Evolutionary conservation across 2,797 vertebrate genomes (phyloP), one percentile per base, ranked within the genome.

Genomic region (Micropoecilia bifurca): DNA sequence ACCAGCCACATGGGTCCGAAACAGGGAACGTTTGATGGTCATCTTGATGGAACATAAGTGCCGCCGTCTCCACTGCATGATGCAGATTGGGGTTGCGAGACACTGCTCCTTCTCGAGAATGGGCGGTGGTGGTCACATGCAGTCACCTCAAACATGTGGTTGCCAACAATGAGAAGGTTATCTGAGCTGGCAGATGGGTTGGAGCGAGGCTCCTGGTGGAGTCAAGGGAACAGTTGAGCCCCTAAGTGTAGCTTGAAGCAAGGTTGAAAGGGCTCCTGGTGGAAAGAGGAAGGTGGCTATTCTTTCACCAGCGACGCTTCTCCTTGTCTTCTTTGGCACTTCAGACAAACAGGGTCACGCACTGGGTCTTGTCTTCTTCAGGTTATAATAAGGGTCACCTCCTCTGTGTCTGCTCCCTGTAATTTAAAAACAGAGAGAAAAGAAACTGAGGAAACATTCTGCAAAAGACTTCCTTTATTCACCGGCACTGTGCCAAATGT

Each of bases 11-110:
- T 98, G 99, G 61, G 97, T 97, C 77, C 98, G 97, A 88, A 99
- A 98, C 39, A 99, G 96, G 28, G 98, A 99, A 80, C 99, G 94
- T 87, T 96, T 96, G 95, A 96, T 88, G 90, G 96, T 98, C 97
- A 99, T 98, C 95, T 99, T 99, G 92, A 96, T 96, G 90, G 97
- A 97, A 96, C 98, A 99, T 93, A 97, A 99, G 89, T 98, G 97
- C 86, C 98, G 95, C 92, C 99, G 96, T 92, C 98, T 97, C 97
- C 98, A 98, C 97, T 98, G 98, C 99, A 99, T 99, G 97, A 94
- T 98, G 97, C 95, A 93, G 91, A 84, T 90, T 2, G 90, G 76
- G 85, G 71, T 84, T 22, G 88, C 81, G 69, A 76, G 76, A 80
- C 83, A 87, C 85, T 86, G 91, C 83, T 88, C 90, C 89, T 93